These are phyloP conservation scores for Venustaconcha ellipsiformis DNA, from an alignment of 1,140 invertebrate species.

Conservation along the genomic window DNA sequence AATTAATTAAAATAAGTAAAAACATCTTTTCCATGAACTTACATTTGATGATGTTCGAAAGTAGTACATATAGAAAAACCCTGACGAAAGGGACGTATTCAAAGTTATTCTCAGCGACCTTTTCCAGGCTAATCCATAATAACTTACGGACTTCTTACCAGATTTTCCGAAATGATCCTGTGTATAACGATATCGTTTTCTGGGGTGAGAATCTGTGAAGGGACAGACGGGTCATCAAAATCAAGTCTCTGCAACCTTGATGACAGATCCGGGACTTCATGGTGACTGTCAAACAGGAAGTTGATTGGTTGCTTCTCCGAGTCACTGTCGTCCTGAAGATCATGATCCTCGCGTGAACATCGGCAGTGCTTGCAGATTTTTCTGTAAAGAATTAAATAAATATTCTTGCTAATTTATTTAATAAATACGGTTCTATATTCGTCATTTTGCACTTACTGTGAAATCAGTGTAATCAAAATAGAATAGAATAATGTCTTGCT, in stretches of 20 bases:
- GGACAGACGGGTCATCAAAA: constrained; percentile 47
- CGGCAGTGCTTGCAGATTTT: constrained; percentile 80
- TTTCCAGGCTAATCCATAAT: no score
- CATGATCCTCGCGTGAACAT: constrained; percentile 78
- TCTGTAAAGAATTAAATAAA: constrained; percentile 67
- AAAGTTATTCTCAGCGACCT: no score
- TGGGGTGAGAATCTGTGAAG: constrained; percentile 47
- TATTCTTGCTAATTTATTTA: neutral
- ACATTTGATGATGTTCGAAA: no score
- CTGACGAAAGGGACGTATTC: no score
- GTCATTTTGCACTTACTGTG: neutral
- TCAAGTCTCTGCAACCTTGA: constrained; percentile 46
- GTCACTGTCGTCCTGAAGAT: constrained; percentile 65
- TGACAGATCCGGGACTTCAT: constrained; percentile 24
- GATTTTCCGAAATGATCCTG: constrained; percentile 58
- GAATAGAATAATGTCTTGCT: neutral
- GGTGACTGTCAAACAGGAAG: constrained; percentile 39
- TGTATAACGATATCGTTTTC: constrained; percentile 59
- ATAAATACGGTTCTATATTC: neutral
- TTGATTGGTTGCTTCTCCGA: constrained; percentile 51
- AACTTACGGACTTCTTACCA: constrained; percentile 37
- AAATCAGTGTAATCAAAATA: neutral
- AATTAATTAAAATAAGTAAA: no score
- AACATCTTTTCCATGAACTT: no score
- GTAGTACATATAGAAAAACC: no score